These are phyloP conservation scores for Carcinoscorpius rotundicauda DNA, from an alignment of 1,140 invertebrate genomes.

Conservation along the genomic window DNA sequence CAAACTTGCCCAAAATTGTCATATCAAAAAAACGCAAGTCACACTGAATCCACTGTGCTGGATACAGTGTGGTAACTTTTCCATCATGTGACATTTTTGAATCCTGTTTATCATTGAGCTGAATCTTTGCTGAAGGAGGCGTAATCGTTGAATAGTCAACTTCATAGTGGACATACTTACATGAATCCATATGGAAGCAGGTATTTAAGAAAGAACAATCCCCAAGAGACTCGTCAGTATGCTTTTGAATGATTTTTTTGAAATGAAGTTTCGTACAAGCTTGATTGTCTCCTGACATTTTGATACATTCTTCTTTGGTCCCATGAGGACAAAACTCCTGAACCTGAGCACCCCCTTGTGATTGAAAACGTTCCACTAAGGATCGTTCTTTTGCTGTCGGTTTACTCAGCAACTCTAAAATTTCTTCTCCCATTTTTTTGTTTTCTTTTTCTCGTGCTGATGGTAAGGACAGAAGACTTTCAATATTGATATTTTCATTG, in stretches of 20 bases:
- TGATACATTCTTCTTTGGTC: conserved; percentile 77
- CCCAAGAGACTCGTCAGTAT: conserved; percentile 89
- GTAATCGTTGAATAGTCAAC: conserved; percentile 45
- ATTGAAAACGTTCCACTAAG: conserved; percentile 84
- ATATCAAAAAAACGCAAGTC: conserved; percentile 91
- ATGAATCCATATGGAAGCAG: conserved; percentile 97
- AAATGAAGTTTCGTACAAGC: conserved; percentile 88
- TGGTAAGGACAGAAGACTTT: conserved; percentile 82
- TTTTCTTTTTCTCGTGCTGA: conserved; percentile 89
- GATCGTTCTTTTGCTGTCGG: conserved; percentile 92
- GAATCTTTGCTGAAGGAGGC: neutral
- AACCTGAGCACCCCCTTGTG: conserved; percentile 74
- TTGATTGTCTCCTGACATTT: conserved; percentile 39
- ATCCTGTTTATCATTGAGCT: conserved; percentile 5
- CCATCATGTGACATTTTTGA: conserved; percentile 10
- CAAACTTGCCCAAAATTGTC: conserved; percentile 85
- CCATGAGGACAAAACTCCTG: conserved; percentile 90
- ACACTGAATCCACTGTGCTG: conserved; percentile 82
- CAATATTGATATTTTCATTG: conserved; percentile 18
- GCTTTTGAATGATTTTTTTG: conserved; percentile 91
- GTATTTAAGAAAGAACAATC: conserved; percentile 97
- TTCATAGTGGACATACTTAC: conserved; percentile 95
- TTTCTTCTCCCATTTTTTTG: conserved; percentile 92
- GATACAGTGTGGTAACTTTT: conserved; percentile 20
- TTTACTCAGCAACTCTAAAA: conserved; percentile 82